Evolutionary conservation across 2,113 vertebrate genomes (phyloP).

Genomic region (Rhabdornis inornatus): DNA sequence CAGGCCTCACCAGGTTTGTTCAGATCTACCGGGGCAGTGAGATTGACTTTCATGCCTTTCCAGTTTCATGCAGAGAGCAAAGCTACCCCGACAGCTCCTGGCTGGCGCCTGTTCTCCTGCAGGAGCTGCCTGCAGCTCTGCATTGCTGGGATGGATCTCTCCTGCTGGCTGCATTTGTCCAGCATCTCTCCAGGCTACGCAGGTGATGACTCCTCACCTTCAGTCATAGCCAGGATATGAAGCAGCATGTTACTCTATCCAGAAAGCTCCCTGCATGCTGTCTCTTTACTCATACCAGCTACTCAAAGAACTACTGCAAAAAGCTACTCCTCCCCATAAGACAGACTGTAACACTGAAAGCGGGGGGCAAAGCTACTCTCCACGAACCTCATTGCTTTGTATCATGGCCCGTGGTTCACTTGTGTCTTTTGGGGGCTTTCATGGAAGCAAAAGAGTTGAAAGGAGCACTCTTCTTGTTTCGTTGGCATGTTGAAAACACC

Average conservation of each 20-base stretch:
- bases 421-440: background rate
- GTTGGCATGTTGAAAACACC: background rate
- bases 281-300: background rate
- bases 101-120: background rate
- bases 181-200: background rate
- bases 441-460: background rate
- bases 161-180: background rate
- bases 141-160: fast-evolving
- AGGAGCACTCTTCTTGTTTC: background rate
- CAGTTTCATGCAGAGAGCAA: background rate
- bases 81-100: background rate
- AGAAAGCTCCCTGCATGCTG: background rate
- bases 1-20: background rate
- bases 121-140: background rate
- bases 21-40: background rate
- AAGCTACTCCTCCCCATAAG: background rate
- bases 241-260: background rate
- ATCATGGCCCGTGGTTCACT: background rate
- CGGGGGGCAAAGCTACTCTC: background rate
- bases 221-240: background rate
- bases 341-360: fast-evolving
- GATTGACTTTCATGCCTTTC: background rate
- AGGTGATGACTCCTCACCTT: background rate
- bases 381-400: background rate
- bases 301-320: background rate